Evolutionary conservation across 1,140 invertebrate genomes (phyloP).

Genomic region (Musca vetustissima): DNA sequence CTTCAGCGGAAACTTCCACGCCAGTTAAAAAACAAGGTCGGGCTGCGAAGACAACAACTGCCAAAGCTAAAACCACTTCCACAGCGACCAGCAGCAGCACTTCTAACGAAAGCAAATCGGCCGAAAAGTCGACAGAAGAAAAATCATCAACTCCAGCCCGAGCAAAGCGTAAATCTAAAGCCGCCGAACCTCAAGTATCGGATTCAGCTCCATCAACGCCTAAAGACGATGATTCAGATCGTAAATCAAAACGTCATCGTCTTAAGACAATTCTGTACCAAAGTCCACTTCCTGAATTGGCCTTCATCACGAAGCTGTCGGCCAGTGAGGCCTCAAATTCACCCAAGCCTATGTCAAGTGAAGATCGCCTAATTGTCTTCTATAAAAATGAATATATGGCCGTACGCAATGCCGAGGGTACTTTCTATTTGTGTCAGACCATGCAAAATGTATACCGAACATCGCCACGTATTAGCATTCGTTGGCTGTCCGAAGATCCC

Average conservation of each 20-base stretch:
- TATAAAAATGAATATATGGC: slow-evolving; percentile 88
- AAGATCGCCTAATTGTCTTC: slow-evolving; percentile 83
- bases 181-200: background rate
- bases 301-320: slow-evolving; percentile 69
- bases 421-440: slow-evolving; percentile 88
- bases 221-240: slow-evolving; percentile 24
- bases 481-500: slow-evolving; percentile 83
- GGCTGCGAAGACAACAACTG: background rate
- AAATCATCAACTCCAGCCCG: slow-evolving; percentile 2
- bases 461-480: slow-evolving; percentile 79
- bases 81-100: background rate
- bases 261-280: slow-evolving; percentile 66
- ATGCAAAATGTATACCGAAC: slow-evolving; percentile 88
- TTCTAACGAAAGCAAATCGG: background rate
- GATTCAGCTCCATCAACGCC: slow-evolving; percentile 14
- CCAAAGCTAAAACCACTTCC: background rate
- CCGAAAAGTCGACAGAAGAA: background rate
- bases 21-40: background rate
- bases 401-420: slow-evolving; percentile 82
- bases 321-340: slow-evolving; percentile 64
- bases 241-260: slow-evolving; percentile 32
- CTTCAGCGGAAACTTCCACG: slow-evolving; percentile 2
- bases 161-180: background rate
- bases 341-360: slow-evolving; percentile 63
- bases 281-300: slow-evolving; percentile 75